These are phyloP conservation scores for Nannoperca australis DNA, from an alignment of 2,797 vertebrate genomes.

Conservation along the genomic window DNA sequence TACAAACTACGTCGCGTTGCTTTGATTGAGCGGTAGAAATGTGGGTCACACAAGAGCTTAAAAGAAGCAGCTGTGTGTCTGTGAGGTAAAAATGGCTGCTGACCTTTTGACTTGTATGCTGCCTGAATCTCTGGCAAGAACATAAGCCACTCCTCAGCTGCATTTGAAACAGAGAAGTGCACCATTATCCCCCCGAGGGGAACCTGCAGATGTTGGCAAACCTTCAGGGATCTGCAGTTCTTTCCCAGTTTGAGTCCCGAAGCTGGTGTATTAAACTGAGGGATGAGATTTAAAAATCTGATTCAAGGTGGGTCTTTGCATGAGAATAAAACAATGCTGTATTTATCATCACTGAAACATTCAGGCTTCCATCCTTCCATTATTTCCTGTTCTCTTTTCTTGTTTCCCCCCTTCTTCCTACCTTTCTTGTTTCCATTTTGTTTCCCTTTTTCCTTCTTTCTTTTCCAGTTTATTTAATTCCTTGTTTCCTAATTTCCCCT, in stretches of 20 bases:
- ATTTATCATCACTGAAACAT: no score
- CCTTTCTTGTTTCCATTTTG: no score
- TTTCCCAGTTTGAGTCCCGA: background rate
- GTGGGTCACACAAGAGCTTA: slow-evolving; percentile 29
- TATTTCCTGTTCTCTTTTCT: no score
- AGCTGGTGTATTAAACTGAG: background rate
- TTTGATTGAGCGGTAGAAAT: background rate
- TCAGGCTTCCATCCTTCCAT: no score
- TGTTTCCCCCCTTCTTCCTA: no score
- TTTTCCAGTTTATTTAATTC: no score
- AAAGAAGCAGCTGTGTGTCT: slow-evolving; percentile 15
- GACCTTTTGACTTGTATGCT: slow-evolving; percentile 44
- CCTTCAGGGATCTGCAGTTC: background rate
- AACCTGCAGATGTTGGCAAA: slow-evolving; percentile 13
- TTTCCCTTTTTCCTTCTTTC: no score
- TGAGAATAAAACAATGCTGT: background rate
- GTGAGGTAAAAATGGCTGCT: slow-evolving; percentile 23
- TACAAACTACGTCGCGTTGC: no score
- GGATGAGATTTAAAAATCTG: background rate
- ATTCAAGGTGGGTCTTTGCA: slow-evolving; percentile 8
- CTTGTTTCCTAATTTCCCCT: no score
- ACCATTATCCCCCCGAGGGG: background rate
- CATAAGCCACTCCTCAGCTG: background rate
- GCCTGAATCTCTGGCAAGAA: slow-evolving; percentile 9
- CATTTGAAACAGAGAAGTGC: slow-evolving; percentile 4